Evolutionary conservation across 2,797 vertebrate species (phyloP), one percentile per base, ranked within the genome.

Genomic region (Tragopan temminckii): DNA sequence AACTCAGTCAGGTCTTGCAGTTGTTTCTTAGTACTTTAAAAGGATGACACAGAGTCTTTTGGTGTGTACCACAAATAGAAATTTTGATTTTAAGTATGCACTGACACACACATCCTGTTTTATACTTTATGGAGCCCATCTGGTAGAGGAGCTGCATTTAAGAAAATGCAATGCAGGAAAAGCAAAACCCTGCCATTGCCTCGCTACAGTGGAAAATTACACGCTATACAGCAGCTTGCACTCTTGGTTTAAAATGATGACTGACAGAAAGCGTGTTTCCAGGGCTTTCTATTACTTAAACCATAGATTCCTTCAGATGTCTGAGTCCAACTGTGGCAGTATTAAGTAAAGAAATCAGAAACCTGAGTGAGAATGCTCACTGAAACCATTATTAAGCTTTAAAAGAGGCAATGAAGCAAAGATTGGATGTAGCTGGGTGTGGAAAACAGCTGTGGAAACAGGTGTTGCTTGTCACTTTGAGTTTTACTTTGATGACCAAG

Each of bases 381-480:
- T 67, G 87, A 92, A 93, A 81, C 63, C 77, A 74, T 85, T 91
- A 85, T 94, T 83, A 92, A 89, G 88, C 84, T 75, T 85, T 88
- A 79, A 91, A 81, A 63, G 63, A 88, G 48, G 80, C 80, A 94
- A 2, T 58, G 89, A 93, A 96, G 85, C 90, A 88, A 95, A 48
- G 63, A 81, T 79, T 79, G 86, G 67, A 40, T 80, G 63, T 88
- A 88, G 67, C 61, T 95, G 89, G 85, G 82, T 88, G 87, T 91
- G 85, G 92, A 81, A 92, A 88, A 85, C 89, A 83, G 59, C 89
- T 79, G 79, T 93, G 74, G 76, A 85, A 93, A 93, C 89, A 91
- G 94, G 92, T 94, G 92, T 70, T 92, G 52, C 80, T 87, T 93
- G 95, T 97, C 94, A 85, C 85, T 76, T 79, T 42, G 74, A 72